Conservation (phyloP, 2,113 vertebrate species). For the Tragelaphus scriptus region DNA sequence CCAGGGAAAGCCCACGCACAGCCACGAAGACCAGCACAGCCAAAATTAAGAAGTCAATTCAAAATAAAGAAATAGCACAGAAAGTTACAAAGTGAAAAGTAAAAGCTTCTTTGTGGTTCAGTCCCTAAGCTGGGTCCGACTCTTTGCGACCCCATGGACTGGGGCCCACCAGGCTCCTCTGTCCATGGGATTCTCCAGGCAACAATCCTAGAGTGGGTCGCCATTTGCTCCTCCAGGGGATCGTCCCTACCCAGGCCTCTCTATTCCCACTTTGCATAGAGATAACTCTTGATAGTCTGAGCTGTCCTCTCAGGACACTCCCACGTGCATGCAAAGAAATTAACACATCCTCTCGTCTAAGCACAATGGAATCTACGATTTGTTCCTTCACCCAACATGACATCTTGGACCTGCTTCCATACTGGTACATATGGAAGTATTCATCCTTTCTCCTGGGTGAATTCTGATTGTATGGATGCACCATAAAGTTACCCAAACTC, state of each 20-base stretch:
- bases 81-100: neutral
- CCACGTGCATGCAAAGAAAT: neutral
- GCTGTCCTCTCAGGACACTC: neutral
- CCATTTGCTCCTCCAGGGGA: neutral
- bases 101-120: neutral
- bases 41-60: no score
- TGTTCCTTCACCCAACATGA: neutral
- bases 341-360: neutral
- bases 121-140: neutral
- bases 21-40: neutral
- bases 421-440: accelerated
- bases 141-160: neutral
- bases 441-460: neutral
- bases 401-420: neutral
- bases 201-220: neutral
- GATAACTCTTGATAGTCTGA: neutral
- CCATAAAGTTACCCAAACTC: neutral
- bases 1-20: neutral
- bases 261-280: neutral
- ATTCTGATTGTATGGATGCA: neutral
- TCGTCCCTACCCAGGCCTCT: neutral
- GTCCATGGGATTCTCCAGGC: neutral
- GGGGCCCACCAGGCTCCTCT: neutral
- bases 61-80: no score
- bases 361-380: neutral